A percentile compares a stretch with the other conserved stretches of the same genome.
Evolutionary conservation across 2,888 invertebrate species (phyloP).

Genomic region (Dicroscelio sp.): DNA sequence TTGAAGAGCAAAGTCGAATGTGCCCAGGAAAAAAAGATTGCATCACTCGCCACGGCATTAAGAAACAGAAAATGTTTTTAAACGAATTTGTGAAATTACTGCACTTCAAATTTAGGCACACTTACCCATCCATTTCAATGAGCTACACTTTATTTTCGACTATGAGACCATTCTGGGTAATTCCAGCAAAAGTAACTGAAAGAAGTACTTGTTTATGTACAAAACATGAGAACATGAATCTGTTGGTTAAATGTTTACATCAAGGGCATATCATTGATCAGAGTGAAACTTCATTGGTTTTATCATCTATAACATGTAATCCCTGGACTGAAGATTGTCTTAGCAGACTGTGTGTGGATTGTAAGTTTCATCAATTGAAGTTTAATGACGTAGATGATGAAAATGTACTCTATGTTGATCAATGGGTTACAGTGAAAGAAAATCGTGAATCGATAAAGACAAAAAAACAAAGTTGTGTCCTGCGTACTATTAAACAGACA

Average conservation of each 20-base stretch:
- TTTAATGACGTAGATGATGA: not conserved
- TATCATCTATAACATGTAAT: constrained; percentile 40
- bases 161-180: constrained; percentile 50
- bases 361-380: not conserved
- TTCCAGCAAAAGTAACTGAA: constrained; percentile 25
- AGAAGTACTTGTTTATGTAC: constrained; percentile 50
- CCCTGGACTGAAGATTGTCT: constrained; percentile 47
- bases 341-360: not conserved
- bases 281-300: not conserved
- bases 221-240: constrained; percentile 60
- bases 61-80: constrained; percentile 56
- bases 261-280: constrained; percentile 23
- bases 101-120: constrained; percentile 22
- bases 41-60: constrained; percentile 21
- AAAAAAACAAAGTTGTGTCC: constrained; percentile 41
- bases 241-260: constrained; percentile 43
- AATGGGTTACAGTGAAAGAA: constrained; percentile 42
- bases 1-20: constrained; percentile 19
- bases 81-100: constrained; percentile 45
- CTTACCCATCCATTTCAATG: not conserved
- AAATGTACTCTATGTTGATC: not conserved
- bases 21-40: constrained; percentile 31
- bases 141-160: constrained; percentile 25
- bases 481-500: constrained; percentile 13
- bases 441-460: constrained; percentile 44